Conservation (phyloP, 2,113 vertebrate species). For the Danionella cerebrum region DNA sequence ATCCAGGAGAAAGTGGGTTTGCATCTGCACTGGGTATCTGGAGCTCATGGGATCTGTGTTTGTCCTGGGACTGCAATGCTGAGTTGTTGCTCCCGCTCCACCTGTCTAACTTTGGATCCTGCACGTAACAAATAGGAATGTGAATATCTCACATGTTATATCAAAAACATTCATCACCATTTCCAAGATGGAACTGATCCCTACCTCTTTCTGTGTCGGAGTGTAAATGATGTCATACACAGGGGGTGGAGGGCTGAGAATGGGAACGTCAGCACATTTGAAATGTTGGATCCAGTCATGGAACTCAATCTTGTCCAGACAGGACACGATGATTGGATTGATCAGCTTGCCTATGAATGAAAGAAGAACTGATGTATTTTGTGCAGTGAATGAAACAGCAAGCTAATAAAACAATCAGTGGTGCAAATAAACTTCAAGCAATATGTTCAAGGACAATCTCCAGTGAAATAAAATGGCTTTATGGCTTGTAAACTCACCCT, state of each 20-base stretch:
- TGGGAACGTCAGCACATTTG: conserved; percentile 61
- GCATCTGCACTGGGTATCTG: conserved; percentile 49
- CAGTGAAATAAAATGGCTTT: not conserved
- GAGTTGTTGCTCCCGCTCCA: conserved; percentile 56
- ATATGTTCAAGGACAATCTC: not conserved
- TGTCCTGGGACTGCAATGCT: conserved; percentile 30
- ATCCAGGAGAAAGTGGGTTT: conserved; percentile 62
- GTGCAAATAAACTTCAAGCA: not conserved
- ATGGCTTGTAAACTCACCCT: conserved; percentile 68
- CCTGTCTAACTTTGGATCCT: conserved; percentile 58
- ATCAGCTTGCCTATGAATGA: conserved; percentile 64
- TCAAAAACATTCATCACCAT: not conserved
- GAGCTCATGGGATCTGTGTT: conserved; percentile 51
- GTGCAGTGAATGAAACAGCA: not conserved
- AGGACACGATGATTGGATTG: conserved; percentile 71
- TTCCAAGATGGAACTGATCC: not conserved
- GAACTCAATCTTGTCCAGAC: conserved; percentile 57
- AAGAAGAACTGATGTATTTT: conserved; percentile 14
- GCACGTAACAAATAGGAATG: not conserved
- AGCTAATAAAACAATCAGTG: not conserved
- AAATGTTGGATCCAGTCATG: conserved; percentile 69
- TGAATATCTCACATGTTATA: not conserved
- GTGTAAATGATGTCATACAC: conserved; percentile 74
- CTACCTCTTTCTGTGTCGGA: conserved; percentile 60
- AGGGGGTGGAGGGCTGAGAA: conserved; percentile 57